Conservation (phyloP, 2,797 vertebrate genomes). For the Onychomys leucogaster region DNA sequence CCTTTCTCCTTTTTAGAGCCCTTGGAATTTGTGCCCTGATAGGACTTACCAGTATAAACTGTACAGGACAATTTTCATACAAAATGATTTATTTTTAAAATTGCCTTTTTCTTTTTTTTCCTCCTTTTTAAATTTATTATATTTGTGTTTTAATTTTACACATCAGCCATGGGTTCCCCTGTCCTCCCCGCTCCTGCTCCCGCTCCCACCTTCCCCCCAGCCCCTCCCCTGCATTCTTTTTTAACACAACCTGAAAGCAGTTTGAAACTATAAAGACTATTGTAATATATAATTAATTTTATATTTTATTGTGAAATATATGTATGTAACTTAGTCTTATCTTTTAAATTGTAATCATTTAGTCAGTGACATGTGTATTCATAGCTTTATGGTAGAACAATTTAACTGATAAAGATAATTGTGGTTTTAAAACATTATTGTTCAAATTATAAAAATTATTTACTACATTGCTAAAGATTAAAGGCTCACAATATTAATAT, state of each 20-base stretch:
- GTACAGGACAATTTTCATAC: neutral
- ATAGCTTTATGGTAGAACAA: neutral
- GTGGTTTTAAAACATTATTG: slow-evolving; percentile 6
- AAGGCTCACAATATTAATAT: neutral
- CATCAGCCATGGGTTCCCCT: too few relatives aligned
- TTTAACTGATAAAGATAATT: slow-evolving; percentile 53
- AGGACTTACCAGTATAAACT: neutral
- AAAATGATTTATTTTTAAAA: neutral
- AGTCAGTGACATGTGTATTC: neutral
- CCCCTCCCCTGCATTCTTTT: too few relatives aligned
- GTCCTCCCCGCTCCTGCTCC: too few relatives aligned
- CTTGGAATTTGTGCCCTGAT: neutral
- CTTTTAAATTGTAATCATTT: neutral
- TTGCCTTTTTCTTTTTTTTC: neutral
- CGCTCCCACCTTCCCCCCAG: too few relatives aligned
- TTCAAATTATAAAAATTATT: slow-evolving; percentile 42
- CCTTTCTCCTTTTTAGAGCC: neutral
- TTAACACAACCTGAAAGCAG: neutral
- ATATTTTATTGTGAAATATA: neutral
- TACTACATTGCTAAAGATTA: neutral
- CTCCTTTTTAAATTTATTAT: too few relatives aligned
- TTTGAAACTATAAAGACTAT: neutral
- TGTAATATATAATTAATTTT: neutral
- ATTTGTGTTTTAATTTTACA: too few relatives aligned
- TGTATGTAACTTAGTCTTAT: neutral